Evolutionary conservation across 2,797 vertebrate genomes (phyloP).

Genomic region (Lacerta viridis): DNA sequence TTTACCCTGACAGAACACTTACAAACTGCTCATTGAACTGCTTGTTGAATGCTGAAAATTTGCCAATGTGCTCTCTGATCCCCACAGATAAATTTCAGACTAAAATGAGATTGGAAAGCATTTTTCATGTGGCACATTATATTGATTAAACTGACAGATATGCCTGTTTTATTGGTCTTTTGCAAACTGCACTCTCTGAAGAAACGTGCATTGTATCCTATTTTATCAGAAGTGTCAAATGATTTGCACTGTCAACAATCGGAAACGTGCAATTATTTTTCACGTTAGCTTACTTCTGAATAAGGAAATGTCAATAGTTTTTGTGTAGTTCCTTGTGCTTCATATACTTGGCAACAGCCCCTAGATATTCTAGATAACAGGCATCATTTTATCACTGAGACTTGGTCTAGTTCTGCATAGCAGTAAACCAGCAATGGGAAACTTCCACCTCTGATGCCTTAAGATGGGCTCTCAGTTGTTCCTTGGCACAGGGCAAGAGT

Average conservation of each 20-base stretch:
- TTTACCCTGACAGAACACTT: slow-evolving; percentile 51
- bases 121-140: slow-evolving; percentile 54
- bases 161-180: slow-evolving; percentile 61
- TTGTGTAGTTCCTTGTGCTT: neutral
- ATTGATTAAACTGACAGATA: slow-evolving; percentile 65
- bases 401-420: neutral
- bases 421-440: neutral
- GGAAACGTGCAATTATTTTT: slow-evolving; percentile 26
- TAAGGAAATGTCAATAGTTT: neutral
- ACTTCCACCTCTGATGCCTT: too few species aligned
- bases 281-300: neutral
- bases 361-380: neutral
- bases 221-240: slow-evolving; percentile 49
- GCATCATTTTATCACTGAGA: neutral
- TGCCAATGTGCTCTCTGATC: slow-evolving; percentile 40
- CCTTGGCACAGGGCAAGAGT: too few species aligned
- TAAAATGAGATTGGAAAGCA: slow-evolving; percentile 56
- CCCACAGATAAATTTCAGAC: slow-evolving; percentile 57
- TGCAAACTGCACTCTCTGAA: slow-evolving; percentile 55
- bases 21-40: slow-evolving; percentile 40
- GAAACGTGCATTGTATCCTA: slow-evolving; percentile 36
- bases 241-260: slow-evolving; percentile 47
- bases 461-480: too few species aligned
- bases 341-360: neutral
- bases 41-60: slow-evolving; percentile 43